These are phyloP conservation scores for Argyresthia goedartella DNA, from an alignment of 2,888 invertebrate genomes.

Conservation along the genomic window DNA sequence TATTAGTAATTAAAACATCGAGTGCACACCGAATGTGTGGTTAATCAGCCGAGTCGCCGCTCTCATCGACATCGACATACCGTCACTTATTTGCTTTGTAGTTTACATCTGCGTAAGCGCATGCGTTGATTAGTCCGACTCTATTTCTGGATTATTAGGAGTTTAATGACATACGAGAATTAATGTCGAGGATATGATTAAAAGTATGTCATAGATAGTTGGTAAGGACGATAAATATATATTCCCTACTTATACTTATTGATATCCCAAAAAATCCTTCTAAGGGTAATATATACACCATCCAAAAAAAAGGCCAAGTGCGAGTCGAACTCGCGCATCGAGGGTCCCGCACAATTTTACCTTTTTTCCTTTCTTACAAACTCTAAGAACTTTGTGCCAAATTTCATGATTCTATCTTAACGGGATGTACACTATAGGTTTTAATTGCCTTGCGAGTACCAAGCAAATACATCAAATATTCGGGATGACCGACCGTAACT, in stretches of 20 bases:
- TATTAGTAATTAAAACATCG: constrained; percentile 67
- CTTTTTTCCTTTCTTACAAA: too few relatives aligned
- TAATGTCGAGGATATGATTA: background rate
- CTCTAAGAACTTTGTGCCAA: too few relatives aligned
- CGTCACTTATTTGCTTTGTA: constrained; percentile 49
- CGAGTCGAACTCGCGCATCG: background rate
- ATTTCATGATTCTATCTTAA: too few relatives aligned
- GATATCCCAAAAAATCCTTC: too few relatives aligned
- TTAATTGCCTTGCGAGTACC: too few relatives aligned
- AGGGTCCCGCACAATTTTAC: background rate
- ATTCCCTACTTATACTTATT: too few relatives aligned
- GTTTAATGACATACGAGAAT: background rate
- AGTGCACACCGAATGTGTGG: constrained; percentile 61
- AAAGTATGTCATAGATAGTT: too few relatives aligned
- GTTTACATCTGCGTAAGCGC: constrained; percentile 30
- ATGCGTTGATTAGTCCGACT: constrained; percentile 11
- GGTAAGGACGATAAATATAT: too few relatives aligned
- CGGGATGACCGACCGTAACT: too few relatives aligned
- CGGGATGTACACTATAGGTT: too few relatives aligned
- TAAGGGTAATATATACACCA: background rate
- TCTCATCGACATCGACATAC: constrained; percentile 6
- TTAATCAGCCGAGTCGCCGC: constrained; percentile 58
- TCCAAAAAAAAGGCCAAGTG: background rate
- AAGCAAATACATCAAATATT: too few relatives aligned
- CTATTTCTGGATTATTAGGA: constrained; percentile 5